These are phyloP conservation scores for Mnemiopsis leidyi DNA, from an alignment of 37 sponge, comb jelly and placozoan genomes.

Conservation along the genomic window DNA sequence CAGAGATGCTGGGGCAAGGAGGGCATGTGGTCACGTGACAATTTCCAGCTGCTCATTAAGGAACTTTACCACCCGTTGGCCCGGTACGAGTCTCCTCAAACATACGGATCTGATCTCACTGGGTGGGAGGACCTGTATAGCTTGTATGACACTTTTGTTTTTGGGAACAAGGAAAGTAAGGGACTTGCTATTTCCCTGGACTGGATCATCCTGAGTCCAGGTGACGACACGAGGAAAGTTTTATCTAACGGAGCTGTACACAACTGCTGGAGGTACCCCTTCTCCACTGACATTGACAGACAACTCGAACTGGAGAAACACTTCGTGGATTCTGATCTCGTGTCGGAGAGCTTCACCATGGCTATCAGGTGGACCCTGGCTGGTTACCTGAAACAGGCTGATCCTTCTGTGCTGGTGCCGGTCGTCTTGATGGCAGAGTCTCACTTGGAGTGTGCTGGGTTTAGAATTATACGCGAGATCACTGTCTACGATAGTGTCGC, in stretches of 20 bases:
- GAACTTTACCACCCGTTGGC: neutral
- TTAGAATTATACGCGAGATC: neutral
- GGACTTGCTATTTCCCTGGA: neutral
- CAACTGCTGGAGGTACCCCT: neutral
- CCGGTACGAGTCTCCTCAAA: slow-evolving; percentile 32
- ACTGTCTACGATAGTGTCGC: neutral
- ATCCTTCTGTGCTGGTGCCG: neutral
- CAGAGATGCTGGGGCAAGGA: neutral
- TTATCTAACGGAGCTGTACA: neutral
- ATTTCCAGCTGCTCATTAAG: neutral
- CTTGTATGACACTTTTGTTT: neutral
- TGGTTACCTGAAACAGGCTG: neutral
- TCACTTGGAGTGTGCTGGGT: neutral
- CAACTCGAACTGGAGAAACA: neutral
- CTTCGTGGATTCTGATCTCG: neutral
- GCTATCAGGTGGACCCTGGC: neutral
- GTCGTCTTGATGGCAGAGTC: neutral
- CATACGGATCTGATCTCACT: neutral
- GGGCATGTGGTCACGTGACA: neutral
- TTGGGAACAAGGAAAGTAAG: neutral
- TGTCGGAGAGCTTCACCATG: neutral
- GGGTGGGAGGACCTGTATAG: neutral
- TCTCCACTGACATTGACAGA: neutral
- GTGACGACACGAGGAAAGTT: neutral
- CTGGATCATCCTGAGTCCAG: neutral